Evolutionary conservation across 2,888 invertebrate genomes (phyloP).

Genomic region (Andrena flavipes): DNA sequence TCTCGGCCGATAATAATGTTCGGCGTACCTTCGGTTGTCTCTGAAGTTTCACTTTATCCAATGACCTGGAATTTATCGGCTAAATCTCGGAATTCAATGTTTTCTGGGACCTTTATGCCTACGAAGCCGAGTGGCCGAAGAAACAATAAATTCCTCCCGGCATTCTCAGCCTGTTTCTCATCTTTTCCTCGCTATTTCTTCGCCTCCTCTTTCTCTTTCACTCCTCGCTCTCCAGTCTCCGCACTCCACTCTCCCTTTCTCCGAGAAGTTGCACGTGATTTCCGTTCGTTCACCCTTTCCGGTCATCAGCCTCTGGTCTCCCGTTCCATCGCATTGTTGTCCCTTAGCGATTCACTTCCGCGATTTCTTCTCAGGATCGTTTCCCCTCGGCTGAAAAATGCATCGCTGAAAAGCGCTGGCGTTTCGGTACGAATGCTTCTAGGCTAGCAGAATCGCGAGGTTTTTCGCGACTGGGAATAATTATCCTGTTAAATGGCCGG

Average conservation of each 20-base stretch:
- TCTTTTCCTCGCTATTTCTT: constrained; percentile 2
- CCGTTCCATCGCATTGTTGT: constrained; percentile 61
- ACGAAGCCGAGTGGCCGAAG: constrained; percentile 31
- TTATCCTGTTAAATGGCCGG: not conserved
- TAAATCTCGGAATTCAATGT: not conserved
- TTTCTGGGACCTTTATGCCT: constrained; percentile 39
- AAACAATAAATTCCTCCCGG: constrained; percentile 59
- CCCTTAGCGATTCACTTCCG: constrained; percentile 64
- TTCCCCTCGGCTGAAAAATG: constrained; percentile 34
- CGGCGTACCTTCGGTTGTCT: too few relatives aligned
- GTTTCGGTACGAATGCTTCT: not conserved
- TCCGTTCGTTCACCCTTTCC: constrained; percentile 80
- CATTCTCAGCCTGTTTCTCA: constrained; percentile 25
- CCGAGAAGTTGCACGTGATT: constrained; percentile 69
- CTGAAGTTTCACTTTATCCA: too few relatives aligned
- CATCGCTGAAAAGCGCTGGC: not conserved
- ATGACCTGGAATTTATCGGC: too few relatives aligned
- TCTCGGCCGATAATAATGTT: not conserved
- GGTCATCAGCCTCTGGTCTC: constrained; percentile 76
- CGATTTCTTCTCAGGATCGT: constrained; percentile 66
- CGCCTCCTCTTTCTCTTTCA: not conserved
- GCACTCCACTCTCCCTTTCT: constrained; percentile 60
- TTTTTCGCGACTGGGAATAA: not conserved
- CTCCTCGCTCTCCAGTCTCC: not conserved
- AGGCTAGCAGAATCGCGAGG: not conserved